Evolutionary conservation across 2,797 vertebrate genomes (phyloP).

Genomic region (Cuculus canorus): DNA sequence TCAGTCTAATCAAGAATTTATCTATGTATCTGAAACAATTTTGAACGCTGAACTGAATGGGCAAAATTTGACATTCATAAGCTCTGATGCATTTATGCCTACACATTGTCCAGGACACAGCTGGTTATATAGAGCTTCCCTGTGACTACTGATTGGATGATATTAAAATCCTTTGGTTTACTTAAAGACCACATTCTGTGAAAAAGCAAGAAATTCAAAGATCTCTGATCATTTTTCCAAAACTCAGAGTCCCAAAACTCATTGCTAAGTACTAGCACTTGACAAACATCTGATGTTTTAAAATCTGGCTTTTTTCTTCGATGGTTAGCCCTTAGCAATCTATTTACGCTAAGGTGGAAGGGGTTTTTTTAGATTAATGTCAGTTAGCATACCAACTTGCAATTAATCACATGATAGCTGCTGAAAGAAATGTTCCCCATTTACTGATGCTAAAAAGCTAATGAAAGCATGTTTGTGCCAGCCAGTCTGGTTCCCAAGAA

Average conservation of each 20-base stretch:
- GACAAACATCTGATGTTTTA: not conserved
- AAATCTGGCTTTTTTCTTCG: not conserved
- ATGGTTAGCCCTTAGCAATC: not conserved
- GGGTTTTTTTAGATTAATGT: accelerated
- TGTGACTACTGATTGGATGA: not conserved
- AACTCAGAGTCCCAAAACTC: not conserved
- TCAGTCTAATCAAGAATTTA: not conserved
- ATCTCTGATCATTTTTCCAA: not conserved
- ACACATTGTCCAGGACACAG: not conserved
- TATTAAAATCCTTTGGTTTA: not conserved
- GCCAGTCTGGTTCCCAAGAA: not conserved
- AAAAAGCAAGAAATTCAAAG: not conserved
- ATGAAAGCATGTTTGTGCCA: not conserved
- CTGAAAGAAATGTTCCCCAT: not conserved
- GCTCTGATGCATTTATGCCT: not conserved
- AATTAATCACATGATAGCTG: not conserved
- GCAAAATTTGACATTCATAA: not conserved
- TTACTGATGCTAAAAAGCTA: not conserved
- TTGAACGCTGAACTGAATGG: not conserved
- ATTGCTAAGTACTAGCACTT: not conserved
- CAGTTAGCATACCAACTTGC: not conserved
- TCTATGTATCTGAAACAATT: not conserved
- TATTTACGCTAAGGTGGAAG: not conserved
- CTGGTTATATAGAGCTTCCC: not conserved
- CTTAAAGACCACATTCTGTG: not conserved